phyloP scores from a whole-genome alignment of 92 coral and sea anemone genomes.

The Epizoanthus rinbou region DNA sequence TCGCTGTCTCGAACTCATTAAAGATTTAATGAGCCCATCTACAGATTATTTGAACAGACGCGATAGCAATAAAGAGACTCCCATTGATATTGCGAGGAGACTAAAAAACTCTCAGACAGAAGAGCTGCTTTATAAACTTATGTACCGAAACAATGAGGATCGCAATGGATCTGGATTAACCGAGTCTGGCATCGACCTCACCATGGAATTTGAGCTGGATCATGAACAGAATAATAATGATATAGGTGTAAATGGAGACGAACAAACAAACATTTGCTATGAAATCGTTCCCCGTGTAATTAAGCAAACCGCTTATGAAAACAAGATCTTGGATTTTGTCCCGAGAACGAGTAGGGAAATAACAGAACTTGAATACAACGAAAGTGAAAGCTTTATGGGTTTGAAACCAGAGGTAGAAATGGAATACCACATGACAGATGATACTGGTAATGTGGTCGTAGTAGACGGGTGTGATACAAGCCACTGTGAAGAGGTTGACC shows the following conservation, averaged over 20 bases:
- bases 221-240: constrained; percentile 12
- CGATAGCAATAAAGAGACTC: constrained; percentile 67
- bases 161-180: constrained; percentile 25
- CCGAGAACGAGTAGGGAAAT: neutral
- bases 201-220: constrained; percentile 31
- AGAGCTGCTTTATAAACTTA: constrained; percentile 54
- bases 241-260: constrained; percentile 15
- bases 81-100: constrained; percentile 65
- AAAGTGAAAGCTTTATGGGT: neutral
- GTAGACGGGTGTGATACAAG: neutral
- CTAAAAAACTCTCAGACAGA: constrained; percentile 56
- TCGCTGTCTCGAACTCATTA: constrained; percentile 64
- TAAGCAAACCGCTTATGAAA: constrained; percentile 28
- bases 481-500: neutral
- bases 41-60: constrained; percentile 46
- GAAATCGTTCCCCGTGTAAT: neutral
- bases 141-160: constrained; percentile 35
- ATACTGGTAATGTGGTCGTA: neutral
- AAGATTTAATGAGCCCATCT: constrained; percentile 52
- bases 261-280: constrained; percentile 48
- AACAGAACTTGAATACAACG: neutral
- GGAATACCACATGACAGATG: neutral
- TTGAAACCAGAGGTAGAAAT: neutral
- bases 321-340: neutral
- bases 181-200: constrained; percentile 57